A percentile compares a stretch with the other conserved stretches of the same genome.
phyloP scores from a whole-genome alignment of 2,888 invertebrate genomes.

The Petrolisthes cinctipes region DNA sequence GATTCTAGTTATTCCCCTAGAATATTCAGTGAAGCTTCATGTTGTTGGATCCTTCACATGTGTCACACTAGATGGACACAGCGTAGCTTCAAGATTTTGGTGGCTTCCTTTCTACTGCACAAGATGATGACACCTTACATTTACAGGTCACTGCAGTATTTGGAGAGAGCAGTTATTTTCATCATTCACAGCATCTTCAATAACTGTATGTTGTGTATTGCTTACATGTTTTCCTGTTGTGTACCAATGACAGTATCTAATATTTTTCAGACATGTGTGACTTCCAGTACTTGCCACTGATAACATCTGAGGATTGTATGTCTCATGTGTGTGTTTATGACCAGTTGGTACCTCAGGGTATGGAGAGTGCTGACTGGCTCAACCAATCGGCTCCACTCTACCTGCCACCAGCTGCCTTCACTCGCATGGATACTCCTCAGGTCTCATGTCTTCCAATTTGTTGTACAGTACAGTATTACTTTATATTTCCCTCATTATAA shows the following conservation, averaged over 20 bases:
- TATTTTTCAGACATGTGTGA: constrained; percentile 82
- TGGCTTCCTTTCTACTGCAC: too few species aligned
- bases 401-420: constrained; percentile 83
- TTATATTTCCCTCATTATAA: too few species aligned
- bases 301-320: constrained; percentile 65
- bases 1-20: too few species aligned
- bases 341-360: constrained; percentile 66
- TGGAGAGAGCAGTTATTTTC: not conserved
- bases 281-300: constrained; percentile 90
- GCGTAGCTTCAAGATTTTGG: too few species aligned
- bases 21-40: too few species aligned
- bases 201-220: not conserved
- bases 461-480: not conserved
- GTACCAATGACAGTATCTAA: not conserved
- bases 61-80: too few species aligned
- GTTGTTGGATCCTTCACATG: too few species aligned
- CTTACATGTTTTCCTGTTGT: not conserved
- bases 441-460: not conserved
- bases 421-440: constrained; percentile 78
- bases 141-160: not conserved
- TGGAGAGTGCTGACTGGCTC: constrained; percentile 73
- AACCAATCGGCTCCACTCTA: constrained; percentile 76
- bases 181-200: not conserved
- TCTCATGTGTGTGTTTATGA: constrained; percentile 49
- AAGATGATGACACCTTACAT: not conserved